phyloP scores from a whole-genome alignment of 2,113 vertebrate genomes.

The Gadus macrocephalus region DNA sequence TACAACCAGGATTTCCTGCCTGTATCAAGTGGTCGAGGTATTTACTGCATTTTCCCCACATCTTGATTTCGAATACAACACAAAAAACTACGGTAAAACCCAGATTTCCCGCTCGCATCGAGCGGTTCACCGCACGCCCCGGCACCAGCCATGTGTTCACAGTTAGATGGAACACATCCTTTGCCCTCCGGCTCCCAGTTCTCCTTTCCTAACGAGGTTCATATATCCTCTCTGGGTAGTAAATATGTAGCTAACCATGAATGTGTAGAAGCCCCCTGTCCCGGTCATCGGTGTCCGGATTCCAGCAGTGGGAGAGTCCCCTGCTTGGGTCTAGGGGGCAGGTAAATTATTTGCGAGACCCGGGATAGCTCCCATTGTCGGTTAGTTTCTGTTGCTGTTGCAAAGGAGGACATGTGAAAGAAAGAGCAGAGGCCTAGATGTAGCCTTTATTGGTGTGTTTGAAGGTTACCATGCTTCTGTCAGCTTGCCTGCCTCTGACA shows the following conservation, averaged over 20 bases:
- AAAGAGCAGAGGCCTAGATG: neutral
- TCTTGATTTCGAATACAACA: no score
- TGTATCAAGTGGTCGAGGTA: no score
- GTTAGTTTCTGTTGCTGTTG: no score
- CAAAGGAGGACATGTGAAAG: neutral
- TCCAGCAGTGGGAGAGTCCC: slow-evolving; percentile 57
- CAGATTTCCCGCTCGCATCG: no score
- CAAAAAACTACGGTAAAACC: no score
- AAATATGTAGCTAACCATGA: slow-evolving; percentile 47
- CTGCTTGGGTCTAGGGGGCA: slow-evolving; percentile 35
- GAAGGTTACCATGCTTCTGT: neutral
- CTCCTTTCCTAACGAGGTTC: neutral
- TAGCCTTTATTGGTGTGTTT: neutral
- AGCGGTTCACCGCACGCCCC: no score
- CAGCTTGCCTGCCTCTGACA: slow-evolving; percentile 8
- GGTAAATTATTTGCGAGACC: slow-evolving; percentile 72
- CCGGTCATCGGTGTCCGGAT: slow-evolving; percentile 39
- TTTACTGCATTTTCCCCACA: no score
- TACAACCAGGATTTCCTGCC: no score
- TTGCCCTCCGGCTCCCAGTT: no score
- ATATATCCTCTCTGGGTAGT: slow-evolving; percentile 16
- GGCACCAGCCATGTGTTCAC: no score
- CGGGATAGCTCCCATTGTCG: slow-evolving; percentile 9
- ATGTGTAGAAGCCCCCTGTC: neutral
- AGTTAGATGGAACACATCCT: no score